Conservation (phyloP, 1,140 invertebrate species). For the Palaemon carinicauda region DNA sequence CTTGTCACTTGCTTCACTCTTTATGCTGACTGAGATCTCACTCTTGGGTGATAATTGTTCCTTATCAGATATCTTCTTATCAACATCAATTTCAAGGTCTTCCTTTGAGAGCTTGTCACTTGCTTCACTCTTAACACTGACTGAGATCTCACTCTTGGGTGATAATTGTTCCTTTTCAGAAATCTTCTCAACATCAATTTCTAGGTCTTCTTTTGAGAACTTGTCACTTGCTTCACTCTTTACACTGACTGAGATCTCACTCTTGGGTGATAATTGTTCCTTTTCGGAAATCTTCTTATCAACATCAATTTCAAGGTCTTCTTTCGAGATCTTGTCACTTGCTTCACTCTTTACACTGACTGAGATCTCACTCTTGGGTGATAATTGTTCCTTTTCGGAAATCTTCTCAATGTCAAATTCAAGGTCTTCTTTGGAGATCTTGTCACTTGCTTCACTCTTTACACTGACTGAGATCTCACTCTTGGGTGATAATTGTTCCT, state of each 20-base stretch:
- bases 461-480: slow-evolving; percentile 25
- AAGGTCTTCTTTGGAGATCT: neutral
- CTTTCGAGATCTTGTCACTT: neutral
- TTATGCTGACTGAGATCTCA: slow-evolving; percentile 26
- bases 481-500: neutral
- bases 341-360: slow-evolving; percentile 31
- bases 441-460: slow-evolving; percentile 19
- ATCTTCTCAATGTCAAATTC: neutral
- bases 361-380: neutral
- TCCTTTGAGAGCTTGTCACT: neutral
- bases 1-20: slow-evolving; percentile 25
- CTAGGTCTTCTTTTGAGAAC: no score
- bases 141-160: neutral
- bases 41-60: slow-evolving; percentile 21
- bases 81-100: neutral
- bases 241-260: slow-evolving; percentile 8
- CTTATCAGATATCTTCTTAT: neutral
- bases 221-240: slow-evolving; percentile 10
- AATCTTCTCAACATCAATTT: neutral
- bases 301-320: neutral
- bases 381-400: neutral
- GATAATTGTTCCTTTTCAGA: neutral
- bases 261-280: slow-evolving; percentile 12
- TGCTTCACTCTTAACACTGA: neutral
- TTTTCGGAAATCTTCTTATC: neutral